Evolutionary conservation across 2,888 invertebrate genomes (phyloP).

Genomic region (Druceiella hillmani): DNA sequence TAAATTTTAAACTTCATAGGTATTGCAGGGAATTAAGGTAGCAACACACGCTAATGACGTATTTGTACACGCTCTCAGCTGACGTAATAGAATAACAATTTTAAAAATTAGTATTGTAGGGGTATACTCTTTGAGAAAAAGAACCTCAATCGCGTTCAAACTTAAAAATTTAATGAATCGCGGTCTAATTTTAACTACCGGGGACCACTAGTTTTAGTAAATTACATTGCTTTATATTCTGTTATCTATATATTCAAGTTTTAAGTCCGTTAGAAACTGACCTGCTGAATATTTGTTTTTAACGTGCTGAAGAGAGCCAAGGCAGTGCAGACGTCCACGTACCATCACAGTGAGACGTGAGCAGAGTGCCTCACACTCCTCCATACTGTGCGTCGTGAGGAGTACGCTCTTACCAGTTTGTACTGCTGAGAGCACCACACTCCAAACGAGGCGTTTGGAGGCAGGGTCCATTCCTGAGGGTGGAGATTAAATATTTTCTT

Average conservation of each 20-base stretch:
- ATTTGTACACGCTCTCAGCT: no score
- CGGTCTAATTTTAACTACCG: no score
- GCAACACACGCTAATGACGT: no score
- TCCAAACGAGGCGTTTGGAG: constrained; percentile 77
- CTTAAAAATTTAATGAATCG: no score
- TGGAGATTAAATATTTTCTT: no score
- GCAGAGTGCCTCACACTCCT: constrained; percentile 79
- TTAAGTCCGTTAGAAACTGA: constrained; percentile 61
- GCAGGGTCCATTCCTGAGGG: constrained; percentile 74
- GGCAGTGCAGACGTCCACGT: constrained; percentile 62
- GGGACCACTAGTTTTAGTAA: constrained; percentile 32
- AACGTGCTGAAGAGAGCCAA: constrained; percentile 65
- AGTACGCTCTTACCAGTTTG: constrained; percentile 70
- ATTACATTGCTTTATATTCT: constrained; percentile 44
- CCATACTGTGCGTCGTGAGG: constrained; percentile 62
- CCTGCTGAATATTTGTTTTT: constrained; percentile 54
- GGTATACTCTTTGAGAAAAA: no score
- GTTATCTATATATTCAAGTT: constrained; percentile 31
- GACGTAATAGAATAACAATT: no score
- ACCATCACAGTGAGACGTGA: constrained; percentile 77
- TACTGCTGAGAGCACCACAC: constrained; percentile 55
- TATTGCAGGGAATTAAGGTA: no score
- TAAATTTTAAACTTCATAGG: no score
- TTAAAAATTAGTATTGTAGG: no score
- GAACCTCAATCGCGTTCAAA: no score